phyloP scores from a whole-genome alignment of 2,797 vertebrate genomes.

The Tarsius wallacei region DNA sequence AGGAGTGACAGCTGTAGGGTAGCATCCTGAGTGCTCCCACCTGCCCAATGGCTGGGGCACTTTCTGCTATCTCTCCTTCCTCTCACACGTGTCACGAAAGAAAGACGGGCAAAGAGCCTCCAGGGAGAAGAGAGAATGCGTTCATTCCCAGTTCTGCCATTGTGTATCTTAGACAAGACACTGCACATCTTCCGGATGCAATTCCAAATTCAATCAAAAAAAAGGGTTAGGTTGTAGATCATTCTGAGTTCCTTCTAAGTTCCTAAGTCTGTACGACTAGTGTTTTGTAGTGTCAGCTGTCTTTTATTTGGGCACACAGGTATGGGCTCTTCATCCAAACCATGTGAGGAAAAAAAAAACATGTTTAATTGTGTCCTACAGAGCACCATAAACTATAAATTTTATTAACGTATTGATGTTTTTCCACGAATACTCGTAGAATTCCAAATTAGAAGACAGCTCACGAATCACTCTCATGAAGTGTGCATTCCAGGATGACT shows the following conservation, averaged over 20 bases:
- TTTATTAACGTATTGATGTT: not conserved
- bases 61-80: too few species aligned
- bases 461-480: rapidly evolving
- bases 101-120: rapidly evolving
- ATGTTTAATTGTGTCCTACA: not conserved
- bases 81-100: not conserved
- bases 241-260: not conserved
- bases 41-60: rapidly evolving
- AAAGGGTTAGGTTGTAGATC: too few species aligned
- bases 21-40: rapidly evolving
- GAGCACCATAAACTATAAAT: too few species aligned
- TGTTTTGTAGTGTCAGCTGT: rapidly evolving
- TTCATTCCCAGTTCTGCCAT: too few species aligned
- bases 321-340: too few species aligned
- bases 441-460: not conserved
- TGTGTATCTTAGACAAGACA: not conserved
- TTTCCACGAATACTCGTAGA: not conserved
- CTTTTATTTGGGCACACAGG: rapidly evolving
- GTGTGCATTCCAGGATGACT: rapidly evolving
- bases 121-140: rapidly evolving
- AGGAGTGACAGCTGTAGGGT: rapidly evolving
- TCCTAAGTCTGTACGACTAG: too few species aligned
- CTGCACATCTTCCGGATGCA: too few species aligned
- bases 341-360: not conserved
- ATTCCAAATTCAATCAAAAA: not conserved